Percentiles rank a stretch among this genome's conserved stretches.
Evolutionary conservation across 2,113 vertebrate genomes (phyloP).

Genomic region (Cephalopholis sonnerati): DNA sequence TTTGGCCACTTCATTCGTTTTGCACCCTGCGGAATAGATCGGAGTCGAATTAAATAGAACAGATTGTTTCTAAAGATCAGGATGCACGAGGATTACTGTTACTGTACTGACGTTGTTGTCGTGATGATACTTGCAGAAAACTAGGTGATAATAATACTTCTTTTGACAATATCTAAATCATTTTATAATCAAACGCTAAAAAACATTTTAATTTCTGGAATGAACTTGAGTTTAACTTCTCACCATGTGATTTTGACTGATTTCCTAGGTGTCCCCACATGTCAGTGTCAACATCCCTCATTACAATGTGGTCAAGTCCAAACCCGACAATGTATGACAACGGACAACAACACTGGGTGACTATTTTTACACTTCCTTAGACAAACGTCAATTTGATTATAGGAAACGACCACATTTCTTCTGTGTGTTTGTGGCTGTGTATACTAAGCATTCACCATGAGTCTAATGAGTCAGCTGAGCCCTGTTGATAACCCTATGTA

Average conservation of each 20-base stretch:
- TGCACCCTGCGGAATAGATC: slow-evolving; percentile 1
- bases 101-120: background rate
- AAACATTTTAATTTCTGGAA: too few species aligned
- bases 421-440: slow-evolving; percentile 9
- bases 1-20: slow-evolving; percentile 35
- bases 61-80: background rate
- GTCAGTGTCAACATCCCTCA: background rate
- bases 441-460: slow-evolving; percentile 1
- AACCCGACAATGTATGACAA: background rate
- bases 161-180: too few species aligned
- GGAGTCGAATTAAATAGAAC: background rate
- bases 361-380: background rate
- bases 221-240: too few species aligned
- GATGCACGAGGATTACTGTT: background rate
- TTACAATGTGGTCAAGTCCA: background rate
- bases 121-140: too few species aligned
- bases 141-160: too few species aligned
- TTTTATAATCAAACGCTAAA: too few species aligned
- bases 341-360: background rate
- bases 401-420: background rate
- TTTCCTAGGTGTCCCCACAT: too few species aligned
- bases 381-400: background rate
- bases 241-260: background rate
- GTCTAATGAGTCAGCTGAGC: slow-evolving; percentile 29
- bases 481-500: slow-evolving; percentile 38